Base-by-base conservation (phyloP, 2,113 vertebrate species). In the Microtus pennsylvanicus region DNA sequence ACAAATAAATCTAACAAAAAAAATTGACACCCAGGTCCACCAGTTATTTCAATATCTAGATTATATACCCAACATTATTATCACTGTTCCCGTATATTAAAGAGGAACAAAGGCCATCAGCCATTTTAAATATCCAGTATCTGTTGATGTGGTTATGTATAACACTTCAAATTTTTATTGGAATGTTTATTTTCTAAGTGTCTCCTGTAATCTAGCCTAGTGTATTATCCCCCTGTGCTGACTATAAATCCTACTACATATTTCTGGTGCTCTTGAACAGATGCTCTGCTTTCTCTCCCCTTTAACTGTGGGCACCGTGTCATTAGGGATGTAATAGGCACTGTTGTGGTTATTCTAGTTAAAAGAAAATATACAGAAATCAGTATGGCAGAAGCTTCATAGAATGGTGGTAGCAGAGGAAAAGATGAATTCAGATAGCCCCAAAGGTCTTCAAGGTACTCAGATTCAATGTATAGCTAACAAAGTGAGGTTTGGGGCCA, bases 111-210 rank as follows among this genome's bases (percentile, higher is more conserved):
- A 28, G 35, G 63, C 83, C 89, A 83, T 11, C 52, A 86, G 45
- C n/a, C 89, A 92, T 75, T 91, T 90, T 86, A 74, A 92, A 85
- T 83, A 81, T 63, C 75, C 52, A 74, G 93, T 86, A 92, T 93
- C 65, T 77, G 75, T 85, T 91, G 93, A 92, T 74, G 50, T 80
- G 42, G 28, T 83, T 97, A 69, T 77, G 55, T 95, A 80, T 91
- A 92, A 93, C 96, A 85, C 77, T 77, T n/a, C 52, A 91, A 86
- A 14, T 7, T 33, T 92, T 42, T 69, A 12, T 78, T 93, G 87
- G 78, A 91, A 87, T 52, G 63, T 58, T 96, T 96, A 61, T 78
- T 86, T 55, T 80, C 50, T 95, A 77, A 94, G 81, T 90, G 69
- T 50, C 91, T 97, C 17, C 89, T 92, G 65, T 95, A 94, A 89